Base-by-base conservation (phyloP, 2,113 vertebrate genomes). In the Opisthocomus hoazin region DNA sequence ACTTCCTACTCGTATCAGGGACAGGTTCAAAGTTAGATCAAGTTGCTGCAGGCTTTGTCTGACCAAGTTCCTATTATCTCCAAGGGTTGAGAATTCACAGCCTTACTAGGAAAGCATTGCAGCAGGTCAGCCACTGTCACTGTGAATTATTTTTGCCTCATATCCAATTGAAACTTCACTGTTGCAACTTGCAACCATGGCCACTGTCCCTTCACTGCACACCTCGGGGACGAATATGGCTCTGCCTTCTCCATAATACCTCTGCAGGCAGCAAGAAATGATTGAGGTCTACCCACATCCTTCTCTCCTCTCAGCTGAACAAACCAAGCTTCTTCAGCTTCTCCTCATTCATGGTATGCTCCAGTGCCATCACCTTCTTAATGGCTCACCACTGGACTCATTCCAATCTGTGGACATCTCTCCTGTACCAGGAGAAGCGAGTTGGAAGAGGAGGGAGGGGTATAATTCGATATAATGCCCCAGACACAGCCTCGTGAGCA, bases 191-290 rank as follows among this genome's bases (percentile, higher is more conserved):
- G 61, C 10, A 88, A 5, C 20, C 32, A 20, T 12, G 4, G 43
- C 37, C 37, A 32, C 0, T 57, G 45, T 17, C n/a, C n/a, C 37
- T 84, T 66, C 24, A 54, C 24, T 70, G 36, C 24, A 71, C 15
- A 34, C 21, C 29, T 80, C 43, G 29, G 19, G 26, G 46, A 66
- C 3, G 1, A 75, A 66, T 22, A 32, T 41, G 50, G 22, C 37
- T 75, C n/a, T 79, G 24, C 22, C 58, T 84, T 61, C 45, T 54
- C n/a, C 48, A 2, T n/a, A 57, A 32, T 9, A 51, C 7, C 19
- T 56, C 46, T 56, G 5, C 0, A 76, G 6, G 23, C 4, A 61
- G 34, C 0, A 0, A 89, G 66, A 84, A 26, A 36, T n/a, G 19
- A 76, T 21, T 27, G 24, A 79, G 22, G n/a, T 68, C 30, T 48